These are phyloP conservation scores for Crocidura indochinensis DNA, from an alignment of 2,797 vertebrate genomes.

Conservation along the genomic window DNA sequence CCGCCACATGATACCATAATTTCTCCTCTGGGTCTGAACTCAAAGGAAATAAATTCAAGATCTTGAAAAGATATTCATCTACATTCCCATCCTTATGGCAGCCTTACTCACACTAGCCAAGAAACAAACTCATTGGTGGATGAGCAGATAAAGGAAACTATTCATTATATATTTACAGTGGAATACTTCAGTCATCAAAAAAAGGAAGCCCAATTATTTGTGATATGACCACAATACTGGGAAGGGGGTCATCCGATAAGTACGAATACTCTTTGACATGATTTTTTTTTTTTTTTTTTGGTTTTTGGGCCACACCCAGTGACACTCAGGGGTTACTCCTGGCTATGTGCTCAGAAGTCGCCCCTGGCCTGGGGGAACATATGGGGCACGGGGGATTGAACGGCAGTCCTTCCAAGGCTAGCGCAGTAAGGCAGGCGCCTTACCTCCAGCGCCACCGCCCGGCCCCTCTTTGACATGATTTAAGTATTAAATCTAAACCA, in stretches of 20 bases:
- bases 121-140: not conserved
- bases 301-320: no score
- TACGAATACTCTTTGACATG: not conserved
- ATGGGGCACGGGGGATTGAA: no score
- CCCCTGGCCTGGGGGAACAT: no score
- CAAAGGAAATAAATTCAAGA: not conserved
- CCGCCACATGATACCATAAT: not conserved
- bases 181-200: constrained; percentile 8
- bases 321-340: no score
- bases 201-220: not conserved
- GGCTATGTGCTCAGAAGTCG: no score
- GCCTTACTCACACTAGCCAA: not conserved
- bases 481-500: not conserved
- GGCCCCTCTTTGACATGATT: not conserved
- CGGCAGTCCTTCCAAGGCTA: no score
- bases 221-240: not conserved
- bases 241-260: not conserved
- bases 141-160: not conserved
- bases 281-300: no score
- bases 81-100: not conserved
- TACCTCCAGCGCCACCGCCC: no score
- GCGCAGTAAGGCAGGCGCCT: no score
- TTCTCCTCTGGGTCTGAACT: not conserved
- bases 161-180: not conserved
- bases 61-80: not conserved